phyloP scores from a whole-genome alignment of 2,888 invertebrate genomes.

The Sphinx pinastri region DNA sequence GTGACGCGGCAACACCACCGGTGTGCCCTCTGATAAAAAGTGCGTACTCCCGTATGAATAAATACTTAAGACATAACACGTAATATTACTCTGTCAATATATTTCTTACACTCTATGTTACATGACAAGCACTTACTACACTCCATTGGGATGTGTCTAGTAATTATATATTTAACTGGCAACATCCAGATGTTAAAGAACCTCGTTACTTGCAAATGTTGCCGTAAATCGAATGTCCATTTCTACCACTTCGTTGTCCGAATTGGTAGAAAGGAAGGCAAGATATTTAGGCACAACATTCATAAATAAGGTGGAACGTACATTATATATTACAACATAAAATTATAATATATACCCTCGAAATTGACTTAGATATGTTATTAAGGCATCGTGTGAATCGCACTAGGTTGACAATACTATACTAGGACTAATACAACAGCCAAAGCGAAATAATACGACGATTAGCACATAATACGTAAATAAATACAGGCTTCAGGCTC shows the following conservation, averaged over 20 bases:
- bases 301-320: slow-evolving; percentile 49
- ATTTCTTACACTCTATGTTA: slow-evolving; percentile 76
- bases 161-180: slow-evolving; percentile 59
- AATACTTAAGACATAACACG: slow-evolving; percentile 76
- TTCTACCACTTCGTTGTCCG: slow-evolving; percentile 41
- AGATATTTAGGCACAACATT: slow-evolving; percentile 51
- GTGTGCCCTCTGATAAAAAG: slow-evolving; percentile 57
- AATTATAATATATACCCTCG: slow-evolving; percentile 64
- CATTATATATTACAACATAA: slow-evolving; percentile 63
- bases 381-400: slow-evolving; percentile 84
- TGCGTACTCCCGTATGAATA: slow-evolving; percentile 72
- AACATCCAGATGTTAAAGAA: slow-evolving; percentile 48
- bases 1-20: slow-evolving; percentile 58
- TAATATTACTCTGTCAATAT: slow-evolving; percentile 76
- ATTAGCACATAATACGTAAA: slow-evolving; percentile 65
- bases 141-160: slow-evolving; percentile 51
- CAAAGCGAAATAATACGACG: slow-evolving; percentile 80
- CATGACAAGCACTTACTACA: slow-evolving; percentile 72
- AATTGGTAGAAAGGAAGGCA: slow-evolving; percentile 50
- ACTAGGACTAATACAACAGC: slow-evolving; percentile 80
- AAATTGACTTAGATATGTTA: slow-evolving; percentile 84
- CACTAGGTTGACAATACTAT: slow-evolving; percentile 75
- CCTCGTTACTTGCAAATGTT: slow-evolving; percentile 54
- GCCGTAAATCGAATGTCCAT: slow-evolving; percentile 47
- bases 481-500: slow-evolving; percentile 48